These are phyloP conservation scores for Geotria australis DNA, from an alignment of 2,797 vertebrate species.

Conservation along the genomic window DNA sequence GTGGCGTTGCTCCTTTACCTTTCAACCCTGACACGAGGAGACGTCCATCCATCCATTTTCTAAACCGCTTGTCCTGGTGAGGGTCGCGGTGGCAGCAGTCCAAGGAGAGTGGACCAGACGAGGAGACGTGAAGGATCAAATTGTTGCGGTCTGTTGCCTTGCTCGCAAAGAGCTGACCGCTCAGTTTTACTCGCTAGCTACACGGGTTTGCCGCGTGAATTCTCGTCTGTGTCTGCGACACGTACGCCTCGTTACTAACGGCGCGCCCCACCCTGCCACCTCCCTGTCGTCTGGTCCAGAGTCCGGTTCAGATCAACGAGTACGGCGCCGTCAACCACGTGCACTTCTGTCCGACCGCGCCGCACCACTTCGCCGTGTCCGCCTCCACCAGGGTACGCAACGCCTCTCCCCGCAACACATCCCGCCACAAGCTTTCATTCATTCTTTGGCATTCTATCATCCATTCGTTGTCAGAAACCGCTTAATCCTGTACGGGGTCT, in stretches of 20 bases:
- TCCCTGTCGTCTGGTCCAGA: constrained; percentile 7
- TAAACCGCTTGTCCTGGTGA: too few species aligned
- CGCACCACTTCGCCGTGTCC: constrained; percentile 65
- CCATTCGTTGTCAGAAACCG: not conserved
- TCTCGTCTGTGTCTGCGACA: not conserved
- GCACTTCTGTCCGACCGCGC: constrained; percentile 39
- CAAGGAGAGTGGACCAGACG: too few species aligned
- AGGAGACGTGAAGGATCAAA: too few species aligned
- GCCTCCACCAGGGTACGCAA: constrained; percentile 56
- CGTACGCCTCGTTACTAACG: too few species aligned
- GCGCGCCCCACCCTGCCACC: too few species aligned
- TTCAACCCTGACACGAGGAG: too few species aligned
- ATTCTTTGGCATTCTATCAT: not conserved
- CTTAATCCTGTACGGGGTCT: too few species aligned
- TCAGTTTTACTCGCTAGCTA: not conserved
- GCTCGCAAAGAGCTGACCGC: not conserved
- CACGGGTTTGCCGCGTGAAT: not conserved
- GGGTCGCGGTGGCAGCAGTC: too few species aligned
- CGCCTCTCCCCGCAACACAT: not conserved
- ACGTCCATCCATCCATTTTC: too few species aligned
- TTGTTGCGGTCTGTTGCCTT: not conserved
- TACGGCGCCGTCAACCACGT: constrained; percentile 59
- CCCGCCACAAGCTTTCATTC: not conserved
- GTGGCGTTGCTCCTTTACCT: too few species aligned
- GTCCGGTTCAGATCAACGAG: constrained; percentile 72